phyloP scores from a whole-genome alignment of 2,888 invertebrate genomes.

The Dromius quadrimaculatus region DNA sequence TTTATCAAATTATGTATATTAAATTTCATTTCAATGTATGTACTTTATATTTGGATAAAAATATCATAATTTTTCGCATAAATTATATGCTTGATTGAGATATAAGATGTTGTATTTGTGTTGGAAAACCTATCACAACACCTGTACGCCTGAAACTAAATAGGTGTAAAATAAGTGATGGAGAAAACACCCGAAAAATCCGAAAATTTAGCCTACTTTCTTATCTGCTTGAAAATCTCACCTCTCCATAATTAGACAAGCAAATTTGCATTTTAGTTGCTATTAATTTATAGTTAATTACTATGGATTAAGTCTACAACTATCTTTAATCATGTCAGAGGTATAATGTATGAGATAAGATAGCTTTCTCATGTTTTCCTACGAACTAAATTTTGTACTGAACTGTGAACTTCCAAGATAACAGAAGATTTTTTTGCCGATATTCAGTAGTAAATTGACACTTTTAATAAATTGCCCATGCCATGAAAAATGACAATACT shows the following conservation, averaged over 20 bases:
- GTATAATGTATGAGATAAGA: not conserved
- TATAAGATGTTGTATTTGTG: no score
- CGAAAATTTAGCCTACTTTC: not conserved
- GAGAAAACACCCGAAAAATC: not conserved
- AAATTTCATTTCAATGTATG: no score
- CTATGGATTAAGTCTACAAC: not conserved
- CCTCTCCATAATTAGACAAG: slow-evolving; percentile 4
- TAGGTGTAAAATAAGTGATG: no score
- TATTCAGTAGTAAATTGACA: slow-evolving; percentile 18
- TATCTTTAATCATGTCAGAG: slow-evolving; percentile 18
- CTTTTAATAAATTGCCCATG: slow-evolving; percentile 33
- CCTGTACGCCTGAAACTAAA: no score
- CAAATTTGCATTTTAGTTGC: slow-evolving; percentile 6
- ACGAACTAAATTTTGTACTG: not conserved
- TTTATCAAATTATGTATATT: no score
- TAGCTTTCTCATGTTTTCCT: not conserved
- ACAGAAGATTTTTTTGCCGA: not conserved
- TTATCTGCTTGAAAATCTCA: not conserved
- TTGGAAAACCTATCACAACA: no score
- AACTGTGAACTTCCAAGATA: slow-evolving; percentile 4
- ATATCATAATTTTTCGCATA: no score
- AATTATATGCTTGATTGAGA: no score
- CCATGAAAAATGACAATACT: slow-evolving; percentile 15
- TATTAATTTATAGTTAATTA: slow-evolving; percentile 13
- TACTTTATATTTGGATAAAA: no score